Conservation (phyloP, 2,888 invertebrate genomes). For the Eupsilia transversa region DNA sequence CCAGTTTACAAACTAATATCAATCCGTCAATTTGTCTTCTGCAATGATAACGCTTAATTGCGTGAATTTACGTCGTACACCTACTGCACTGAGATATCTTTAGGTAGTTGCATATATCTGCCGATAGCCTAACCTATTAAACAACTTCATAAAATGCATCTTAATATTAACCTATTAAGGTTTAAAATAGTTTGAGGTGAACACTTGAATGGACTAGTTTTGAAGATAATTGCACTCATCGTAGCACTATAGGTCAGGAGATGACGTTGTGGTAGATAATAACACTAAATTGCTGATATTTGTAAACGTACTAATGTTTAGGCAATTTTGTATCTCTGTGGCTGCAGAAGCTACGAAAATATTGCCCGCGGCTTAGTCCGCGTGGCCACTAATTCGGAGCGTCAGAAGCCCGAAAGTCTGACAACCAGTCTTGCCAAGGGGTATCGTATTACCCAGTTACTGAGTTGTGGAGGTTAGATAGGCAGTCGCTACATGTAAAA, state of each 20-base stretch:
- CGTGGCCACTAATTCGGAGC: no score
- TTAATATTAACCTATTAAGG: conserved; percentile 18
- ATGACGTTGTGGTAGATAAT: conserved; percentile 55
- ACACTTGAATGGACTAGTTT: conserved; percentile 60
- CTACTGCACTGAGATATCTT: conserved; percentile 30
- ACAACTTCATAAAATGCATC: conserved; percentile 30
- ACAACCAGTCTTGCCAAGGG: no score
- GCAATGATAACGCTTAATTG: conserved; percentile 50
- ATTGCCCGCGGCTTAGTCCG: no score
- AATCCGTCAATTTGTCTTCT: conserved; percentile 50
- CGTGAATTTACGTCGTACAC: conserved; percentile 37
- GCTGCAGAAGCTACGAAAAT: background rate
- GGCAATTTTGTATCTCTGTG: conserved; percentile 8
- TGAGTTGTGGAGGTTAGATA: no score
- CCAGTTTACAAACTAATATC: conserved; percentile 22
- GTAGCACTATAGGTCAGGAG: conserved; percentile 54
- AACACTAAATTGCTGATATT: conserved; percentile 52
- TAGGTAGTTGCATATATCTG: conserved; percentile 43
- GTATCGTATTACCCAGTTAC: no score
- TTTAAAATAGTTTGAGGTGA: conserved; percentile 25
- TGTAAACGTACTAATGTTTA: conserved; percentile 36
- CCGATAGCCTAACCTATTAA: conserved; percentile 46
- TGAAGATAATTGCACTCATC: conserved; percentile 54
- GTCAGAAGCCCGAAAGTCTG: no score
- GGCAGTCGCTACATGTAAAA: no score